phyloP scores from a whole-genome alignment of 2,888 invertebrate genomes.

The Pachycephus smyrnensis region DNA sequence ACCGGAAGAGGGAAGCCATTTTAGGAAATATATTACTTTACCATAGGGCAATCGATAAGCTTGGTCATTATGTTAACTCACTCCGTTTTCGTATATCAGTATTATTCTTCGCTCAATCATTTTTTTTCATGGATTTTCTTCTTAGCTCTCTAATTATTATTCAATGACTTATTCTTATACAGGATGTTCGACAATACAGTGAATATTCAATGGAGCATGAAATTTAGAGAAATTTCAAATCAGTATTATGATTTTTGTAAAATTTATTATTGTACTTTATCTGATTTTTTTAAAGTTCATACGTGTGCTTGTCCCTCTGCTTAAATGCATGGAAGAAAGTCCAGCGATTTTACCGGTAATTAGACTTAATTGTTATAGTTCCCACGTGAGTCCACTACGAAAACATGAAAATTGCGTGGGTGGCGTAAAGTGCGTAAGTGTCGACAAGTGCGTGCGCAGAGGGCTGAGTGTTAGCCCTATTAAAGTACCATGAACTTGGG shows the following conservation, averaged over 20 bases:
- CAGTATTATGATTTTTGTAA: not conserved
- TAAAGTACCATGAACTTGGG: not conserved
- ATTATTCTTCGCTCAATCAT: not conserved
- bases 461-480: not conserved
- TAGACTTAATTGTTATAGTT: not conserved
- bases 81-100: not conserved
- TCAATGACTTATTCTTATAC: not conserved
- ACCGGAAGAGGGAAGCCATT: slow-evolving; percentile 42
- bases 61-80: not conserved
- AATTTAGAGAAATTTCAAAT: not conserved
- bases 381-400: not conserved
- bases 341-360: not conserved
- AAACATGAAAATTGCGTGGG: not conserved
- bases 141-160: not conserved
- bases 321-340: not conserved
- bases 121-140: not conserved
- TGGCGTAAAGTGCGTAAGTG: not conserved
- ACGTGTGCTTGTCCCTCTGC: not conserved
- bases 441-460: not conserved
- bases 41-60: not conserved
- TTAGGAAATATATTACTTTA: not conserved
- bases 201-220: not conserved
- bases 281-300: not conserved
- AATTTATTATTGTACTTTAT: not conserved
- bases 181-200: not conserved